Percentiles rank a stretch among this genome's conserved stretches.
Conservation (phyloP, 2,113 vertebrate genomes). For the Artemisiospiza belli region DNA sequence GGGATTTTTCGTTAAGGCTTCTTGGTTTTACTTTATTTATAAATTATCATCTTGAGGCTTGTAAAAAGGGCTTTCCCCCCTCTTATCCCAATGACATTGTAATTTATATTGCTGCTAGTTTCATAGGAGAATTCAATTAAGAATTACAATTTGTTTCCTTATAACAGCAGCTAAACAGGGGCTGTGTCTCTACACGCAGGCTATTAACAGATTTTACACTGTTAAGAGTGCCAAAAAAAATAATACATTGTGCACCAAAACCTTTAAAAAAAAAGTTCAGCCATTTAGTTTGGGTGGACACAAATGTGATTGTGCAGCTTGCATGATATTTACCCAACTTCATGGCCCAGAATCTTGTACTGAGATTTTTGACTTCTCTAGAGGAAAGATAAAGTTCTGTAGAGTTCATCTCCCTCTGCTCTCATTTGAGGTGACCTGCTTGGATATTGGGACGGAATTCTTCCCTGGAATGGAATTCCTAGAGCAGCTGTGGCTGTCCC, state of each 20-base stretch:
- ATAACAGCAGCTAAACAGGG: background rate
- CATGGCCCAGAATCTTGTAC: accelerated
- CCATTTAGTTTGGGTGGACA: background rate
- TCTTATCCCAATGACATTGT: background rate
- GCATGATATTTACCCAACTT: background rate
- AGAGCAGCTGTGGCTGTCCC: background rate
- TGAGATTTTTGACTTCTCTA: background rate
- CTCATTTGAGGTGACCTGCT: background rate
- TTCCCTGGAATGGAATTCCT: background rate
- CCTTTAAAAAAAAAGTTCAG: background rate
- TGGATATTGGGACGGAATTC: background rate
- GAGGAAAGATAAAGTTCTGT: background rate
- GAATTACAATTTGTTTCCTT: slow-evolving; percentile 32
- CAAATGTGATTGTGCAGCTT: background rate
- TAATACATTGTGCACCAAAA: background rate
- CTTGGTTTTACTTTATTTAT: slow-evolving; percentile 47
- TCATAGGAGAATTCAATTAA: slow-evolving; percentile 37
- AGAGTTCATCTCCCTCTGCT: background rate
- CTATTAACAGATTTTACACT: background rate
- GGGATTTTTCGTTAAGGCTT: slow-evolving; percentile 20
- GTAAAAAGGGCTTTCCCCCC: background rate
- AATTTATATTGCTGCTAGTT: slow-evolving; percentile 37
- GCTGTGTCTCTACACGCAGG: background rate
- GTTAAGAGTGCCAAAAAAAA: background rate
- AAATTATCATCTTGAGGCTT: slow-evolving; percentile 42